Base-by-base conservation (phyloP, 2,888 invertebrate genomes). In the Drosophila helvetica region DNA sequence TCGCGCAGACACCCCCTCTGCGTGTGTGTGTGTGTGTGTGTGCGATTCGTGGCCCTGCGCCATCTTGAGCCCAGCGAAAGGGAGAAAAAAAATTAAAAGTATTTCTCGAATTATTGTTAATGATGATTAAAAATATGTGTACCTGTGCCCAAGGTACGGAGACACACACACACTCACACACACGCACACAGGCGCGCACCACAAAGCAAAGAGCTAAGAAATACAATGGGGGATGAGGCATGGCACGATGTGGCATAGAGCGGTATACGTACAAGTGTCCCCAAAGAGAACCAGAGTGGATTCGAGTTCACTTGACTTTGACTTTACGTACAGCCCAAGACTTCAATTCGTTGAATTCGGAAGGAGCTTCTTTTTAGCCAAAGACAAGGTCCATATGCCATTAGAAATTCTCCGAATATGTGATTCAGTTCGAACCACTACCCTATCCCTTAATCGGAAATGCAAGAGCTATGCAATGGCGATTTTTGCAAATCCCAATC, bases 61-160 rank as follows among this genome's bases (percentile, higher is more conserved):
- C 25, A 25, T 25, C 25, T 25, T 1, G 25, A 30, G 33, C 12
- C 12, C 12, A 33, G 33, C 33, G 58, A 66, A 50, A 46, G 46
- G 38, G 19, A 54, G 66, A 50, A 68, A 72, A 79, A 72, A 83
- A 85, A 86, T 88, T 83, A 88, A 86, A 87, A 89, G 84, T 84
- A 88, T 87, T 86, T 86, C 90, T 89, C 90, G 90, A 90, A 90
- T 90, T 90, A 88, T 90, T 87, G 88, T 90, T 90, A 90, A 90
- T 90, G 90, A 88, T 90, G 90, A 90, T 90, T 90, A 90, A 90
- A 90, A 90, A 88, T 82, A 76, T 80, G 77, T 82, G 88, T 87
- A 78, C 84, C 78, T 60, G 67, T 80, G 80, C 70, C 77, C 38
- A 70, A 62, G 64, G 75, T 62, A 80, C 77, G 80, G 2, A 27